Evolutionary conservation across 1,140 invertebrate species (phyloP), one percentile per base, ranked within the genome.

Genomic region (Scaptomyza hsui): DNA sequence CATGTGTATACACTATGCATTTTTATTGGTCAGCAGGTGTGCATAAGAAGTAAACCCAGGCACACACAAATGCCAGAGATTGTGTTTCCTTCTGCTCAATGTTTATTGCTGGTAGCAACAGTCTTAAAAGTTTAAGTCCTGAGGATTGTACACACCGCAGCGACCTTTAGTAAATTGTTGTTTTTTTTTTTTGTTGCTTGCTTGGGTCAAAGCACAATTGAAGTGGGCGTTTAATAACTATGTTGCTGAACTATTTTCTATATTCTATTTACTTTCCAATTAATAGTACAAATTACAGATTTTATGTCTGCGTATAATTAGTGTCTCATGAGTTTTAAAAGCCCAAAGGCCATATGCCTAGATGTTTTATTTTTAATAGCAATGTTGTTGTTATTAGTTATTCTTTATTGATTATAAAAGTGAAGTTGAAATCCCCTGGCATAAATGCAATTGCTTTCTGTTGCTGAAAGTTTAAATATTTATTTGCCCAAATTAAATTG

Each of bases 21-120:
- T 52, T 71, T 65, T 71, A 65, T 65, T 65, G 45, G 68, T 52
- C 48, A 64, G 21, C 56, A 72, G 39, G 24, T 70, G 51, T 55
- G 16, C 9, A 7, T 15, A 37, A 47, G 42, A 45, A 13, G 26
- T 52, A 41, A 45, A 49, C 41, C 37, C 42, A 60, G 41, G 13
- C 10, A 61, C 1, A 21, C 12, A 19, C 19, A 47, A 0, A 12
- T 16, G 19, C 44, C 52, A 35, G 39, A 45, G 60, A 41, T 47
- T 62, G 65, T 69, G 44, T 53, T 44, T 32, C 24, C 61, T 63
- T 63, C 47, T 70, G 49, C 60, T 49, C 63, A 63, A 70, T 63
- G 60, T 63, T 70, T 70, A 70, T 70, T 55, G 61, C 51, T 19
- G 13, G 32, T 35, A 41, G 53, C 42, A 37, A 70, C 15, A 51